phyloP scores from a whole-genome alignment of 2,797 vertebrate species.

The Xenops minutus region DNA sequence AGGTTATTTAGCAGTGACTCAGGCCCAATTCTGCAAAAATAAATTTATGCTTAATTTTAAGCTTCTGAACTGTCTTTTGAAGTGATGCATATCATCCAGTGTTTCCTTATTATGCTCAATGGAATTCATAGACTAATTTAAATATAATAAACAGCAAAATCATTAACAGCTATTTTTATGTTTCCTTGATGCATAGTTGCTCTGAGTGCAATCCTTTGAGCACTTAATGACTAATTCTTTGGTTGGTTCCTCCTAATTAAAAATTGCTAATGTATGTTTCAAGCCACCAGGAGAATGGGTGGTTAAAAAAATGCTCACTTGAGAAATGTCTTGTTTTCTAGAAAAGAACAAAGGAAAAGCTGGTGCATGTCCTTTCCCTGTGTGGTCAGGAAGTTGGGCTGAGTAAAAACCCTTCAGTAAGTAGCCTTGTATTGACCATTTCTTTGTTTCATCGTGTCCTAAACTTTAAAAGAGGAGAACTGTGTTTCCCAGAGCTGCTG shows the following conservation, averaged over 20 bases:
- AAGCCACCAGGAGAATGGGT: not conserved
- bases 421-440: constrained; percentile 21
- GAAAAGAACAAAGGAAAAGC: constrained; percentile 97
- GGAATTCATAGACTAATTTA: not conserved
- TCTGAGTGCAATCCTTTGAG: not conserved
- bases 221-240: not conserved
- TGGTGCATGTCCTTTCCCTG: constrained; percentile 94
- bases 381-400: constrained; percentile 98
- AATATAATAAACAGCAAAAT: not conserved
- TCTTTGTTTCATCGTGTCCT: not conserved
- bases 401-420: constrained; percentile 97
- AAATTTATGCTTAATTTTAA: not conserved
- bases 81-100: not conserved
- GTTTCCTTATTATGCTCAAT: not conserved
- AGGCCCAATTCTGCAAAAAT: not conserved
- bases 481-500: not conserved
- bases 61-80: not conserved
- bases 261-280: not conserved
- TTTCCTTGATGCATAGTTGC: not conserved
- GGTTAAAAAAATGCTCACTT: constrained; percentile 2
- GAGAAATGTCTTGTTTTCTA: constrained; percentile 68
- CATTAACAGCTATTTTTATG: not conserved
- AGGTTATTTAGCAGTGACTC: not conserved
- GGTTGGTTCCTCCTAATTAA: not conserved
- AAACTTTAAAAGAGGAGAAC: not conserved